phyloP scores from a whole-genome alignment of 2,797 vertebrate genomes.

The Cyclura pinguis region DNA sequence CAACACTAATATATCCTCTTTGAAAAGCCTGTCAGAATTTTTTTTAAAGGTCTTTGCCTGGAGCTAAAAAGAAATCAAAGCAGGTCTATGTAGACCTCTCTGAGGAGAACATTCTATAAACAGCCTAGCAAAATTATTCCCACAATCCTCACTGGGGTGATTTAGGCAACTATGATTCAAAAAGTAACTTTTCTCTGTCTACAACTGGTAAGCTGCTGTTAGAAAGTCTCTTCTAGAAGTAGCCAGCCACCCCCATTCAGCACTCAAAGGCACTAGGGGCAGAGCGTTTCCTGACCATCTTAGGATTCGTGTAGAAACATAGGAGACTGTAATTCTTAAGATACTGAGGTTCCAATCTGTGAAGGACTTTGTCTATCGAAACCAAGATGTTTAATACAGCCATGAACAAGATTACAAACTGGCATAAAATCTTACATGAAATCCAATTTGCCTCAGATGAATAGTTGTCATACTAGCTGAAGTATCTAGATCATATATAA shows the following conservation, averaged over 20 bases:
- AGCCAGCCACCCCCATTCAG: neutral
- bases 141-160: no score
- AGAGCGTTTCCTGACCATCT: neutral
- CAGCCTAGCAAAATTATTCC: no score
- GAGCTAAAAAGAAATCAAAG: neutral
- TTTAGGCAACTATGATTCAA: no score
- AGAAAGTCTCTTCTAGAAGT: neutral
- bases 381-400: neutral
- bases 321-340: neutral
- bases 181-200: no score
- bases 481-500: neutral
- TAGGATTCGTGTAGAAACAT: neutral
- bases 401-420: neutral
- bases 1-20: neutral
- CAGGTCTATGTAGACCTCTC: neutral
- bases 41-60: neutral
- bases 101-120: neutral
- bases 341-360: neutral
- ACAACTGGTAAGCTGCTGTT: neutral
- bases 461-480: neutral
- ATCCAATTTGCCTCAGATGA: neutral
- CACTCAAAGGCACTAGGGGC: neutral
- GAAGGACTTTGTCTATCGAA: neutral
- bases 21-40: neutral
- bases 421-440: neutral